A percentile compares a stretch with the other conserved stretches of the same genome.
Conservation (phyloP, 1,140 invertebrate genomes). For the Teleogryllus occipitalis region DNA sequence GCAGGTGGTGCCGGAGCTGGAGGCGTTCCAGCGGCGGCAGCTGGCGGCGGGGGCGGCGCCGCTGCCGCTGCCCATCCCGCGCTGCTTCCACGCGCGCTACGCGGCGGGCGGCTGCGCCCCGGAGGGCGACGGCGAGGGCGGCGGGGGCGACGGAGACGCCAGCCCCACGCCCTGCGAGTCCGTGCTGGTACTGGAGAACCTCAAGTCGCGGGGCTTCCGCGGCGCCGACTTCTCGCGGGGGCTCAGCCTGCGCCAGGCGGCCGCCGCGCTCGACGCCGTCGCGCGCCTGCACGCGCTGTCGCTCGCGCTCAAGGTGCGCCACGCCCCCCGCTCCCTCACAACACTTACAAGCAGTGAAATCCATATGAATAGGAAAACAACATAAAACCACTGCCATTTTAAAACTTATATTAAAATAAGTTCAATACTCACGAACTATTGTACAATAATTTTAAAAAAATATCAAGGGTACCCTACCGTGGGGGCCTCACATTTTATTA, state of each 20-base stretch:
- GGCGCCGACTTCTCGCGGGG: slow-evolving; percentile 56
- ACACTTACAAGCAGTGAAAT: no score
- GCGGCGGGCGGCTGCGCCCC: slow-evolving; percentile 29
- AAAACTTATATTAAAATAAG: no score
- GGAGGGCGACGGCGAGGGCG: neutral
- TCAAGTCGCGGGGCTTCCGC: slow-evolving; percentile 44
- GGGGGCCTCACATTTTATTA: no score
- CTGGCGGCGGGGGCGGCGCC: slow-evolving; percentile 28
- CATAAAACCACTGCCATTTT: no score
- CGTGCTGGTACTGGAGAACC: slow-evolving; percentile 54
- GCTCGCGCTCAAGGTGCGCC: slow-evolving; percentile 48
- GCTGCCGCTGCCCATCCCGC: slow-evolving; percentile 46
- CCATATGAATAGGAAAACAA: no score
- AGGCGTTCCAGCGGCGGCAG: slow-evolving; percentile 43
- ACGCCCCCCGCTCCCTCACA: no score
- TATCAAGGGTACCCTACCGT: no score
- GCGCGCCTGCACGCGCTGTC: slow-evolving; percentile 63
- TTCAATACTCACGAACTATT: no score
- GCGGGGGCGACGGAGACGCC: slow-evolving; percentile 33
- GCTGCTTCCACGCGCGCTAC: slow-evolving; percentile 56
- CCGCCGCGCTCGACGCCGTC: slow-evolving; percentile 57
- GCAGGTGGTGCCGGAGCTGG: slow-evolving; percentile 54
- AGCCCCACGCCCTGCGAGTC: slow-evolving; percentile 49
- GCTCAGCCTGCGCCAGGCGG: slow-evolving; percentile 52
- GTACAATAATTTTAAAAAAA: no score